Evolutionary conservation across 2,797 vertebrate species (phyloP).

Genomic region (Syngnathus rostellatus): DNA sequence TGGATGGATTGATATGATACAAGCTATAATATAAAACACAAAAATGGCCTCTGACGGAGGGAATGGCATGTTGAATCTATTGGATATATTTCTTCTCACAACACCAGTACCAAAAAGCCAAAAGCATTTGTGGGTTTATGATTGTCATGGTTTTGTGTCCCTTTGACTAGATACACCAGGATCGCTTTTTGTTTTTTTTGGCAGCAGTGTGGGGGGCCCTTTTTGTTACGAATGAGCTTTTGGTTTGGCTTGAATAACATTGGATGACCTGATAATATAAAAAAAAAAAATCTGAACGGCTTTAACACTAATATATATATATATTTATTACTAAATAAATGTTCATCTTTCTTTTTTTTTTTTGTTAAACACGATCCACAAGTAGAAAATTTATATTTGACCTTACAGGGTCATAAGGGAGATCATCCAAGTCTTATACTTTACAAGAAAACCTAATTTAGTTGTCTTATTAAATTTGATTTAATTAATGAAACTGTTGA

Average conservation of each 20-base stretch:
- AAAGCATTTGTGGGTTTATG: background rate
- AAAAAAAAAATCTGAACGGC: background rate
- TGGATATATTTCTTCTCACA: background rate
- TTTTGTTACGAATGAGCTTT: background rate
- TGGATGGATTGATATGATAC: background rate
- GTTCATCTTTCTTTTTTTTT: background rate
- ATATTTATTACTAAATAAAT: too few species aligned
- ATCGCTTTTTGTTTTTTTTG: too few species aligned
- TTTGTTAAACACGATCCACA: background rate
- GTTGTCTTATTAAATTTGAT: background rate
- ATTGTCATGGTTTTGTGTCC: background rate
- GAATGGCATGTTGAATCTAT: background rate
- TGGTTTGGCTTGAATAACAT: background rate
- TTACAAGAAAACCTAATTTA: background rate
- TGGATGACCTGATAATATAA: too few species aligned
- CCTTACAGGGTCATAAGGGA: background rate
- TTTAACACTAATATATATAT: too few species aligned
- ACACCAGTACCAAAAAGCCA: background rate
- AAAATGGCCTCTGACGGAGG: background rate
- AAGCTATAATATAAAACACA: background rate
- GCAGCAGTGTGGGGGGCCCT: background rate
- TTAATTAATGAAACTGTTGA: constrained; percentile 2
- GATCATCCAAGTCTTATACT: background rate
- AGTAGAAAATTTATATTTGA: background rate
- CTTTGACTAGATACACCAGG: background rate